Evolutionary conservation across 1,140 invertebrate genomes (phyloP).

Genomic region (Drosophila asahinai): DNA sequence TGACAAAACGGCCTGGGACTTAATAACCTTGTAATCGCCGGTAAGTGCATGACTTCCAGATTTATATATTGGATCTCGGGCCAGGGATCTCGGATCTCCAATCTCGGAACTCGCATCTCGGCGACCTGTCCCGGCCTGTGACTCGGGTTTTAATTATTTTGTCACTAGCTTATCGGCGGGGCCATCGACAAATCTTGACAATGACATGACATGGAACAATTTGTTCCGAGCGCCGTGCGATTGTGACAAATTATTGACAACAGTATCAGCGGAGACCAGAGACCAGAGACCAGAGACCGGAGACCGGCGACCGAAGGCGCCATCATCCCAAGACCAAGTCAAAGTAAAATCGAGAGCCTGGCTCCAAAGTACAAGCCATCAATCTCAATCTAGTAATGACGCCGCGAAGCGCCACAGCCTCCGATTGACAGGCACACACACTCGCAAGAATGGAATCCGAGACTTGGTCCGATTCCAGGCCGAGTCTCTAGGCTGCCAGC

Average conservation of each 20-base stretch:
- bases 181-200: slow-evolving; percentile 78
- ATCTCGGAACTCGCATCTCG: slow-evolving; percentile 1
- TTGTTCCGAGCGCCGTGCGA: slow-evolving; percentile 76
- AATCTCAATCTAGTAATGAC: slow-evolving; percentile 82
- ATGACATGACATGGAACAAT: slow-evolving; percentile 83
- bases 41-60: slow-evolving; percentile 74
- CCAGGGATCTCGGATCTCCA: background rate
- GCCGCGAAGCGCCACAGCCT: slow-evolving; percentile 63
- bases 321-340: background rate
- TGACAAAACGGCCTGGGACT: slow-evolving; percentile 55
- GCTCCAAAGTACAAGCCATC: slow-evolving; percentile 62
- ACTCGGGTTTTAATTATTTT: slow-evolving; percentile 81
- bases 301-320: slow-evolving; percentile 8
- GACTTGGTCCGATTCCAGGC: slow-evolving; percentile 50
- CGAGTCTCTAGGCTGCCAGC: slow-evolving; percentile 6
- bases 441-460: slow-evolving; percentile 7
- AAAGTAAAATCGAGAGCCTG: slow-evolving; percentile 7
- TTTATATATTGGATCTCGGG: slow-evolving; percentile 34
- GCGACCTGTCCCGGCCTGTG: slow-evolving; percentile 21
- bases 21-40: slow-evolving; percentile 52
- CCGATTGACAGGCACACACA: slow-evolving; percentile 48
- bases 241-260: slow-evolving; percentile 85
- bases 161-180: slow-evolving; percentile 76
- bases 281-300: slow-evolving; percentile 10
- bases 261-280: slow-evolving; percentile 53